Evolutionary conservation across 92 coral and sea anemone species (phyloP).

Genomic region (Epizoanthus illoricatus): DNA sequence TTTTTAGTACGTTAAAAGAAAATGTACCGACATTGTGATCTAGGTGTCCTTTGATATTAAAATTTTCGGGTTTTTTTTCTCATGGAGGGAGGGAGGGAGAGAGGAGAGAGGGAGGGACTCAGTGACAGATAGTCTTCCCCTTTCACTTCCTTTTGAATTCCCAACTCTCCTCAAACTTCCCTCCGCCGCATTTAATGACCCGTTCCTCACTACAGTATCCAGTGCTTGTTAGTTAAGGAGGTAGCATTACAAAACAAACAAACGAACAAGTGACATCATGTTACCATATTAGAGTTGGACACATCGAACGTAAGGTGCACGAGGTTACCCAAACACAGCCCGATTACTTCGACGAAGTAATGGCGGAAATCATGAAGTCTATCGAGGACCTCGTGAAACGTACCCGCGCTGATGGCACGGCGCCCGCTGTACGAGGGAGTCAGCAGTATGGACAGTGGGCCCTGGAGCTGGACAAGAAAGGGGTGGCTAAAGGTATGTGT

Average conservation of each 20-base stretch:
- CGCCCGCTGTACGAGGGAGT: conserved; percentile 56
- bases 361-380: conserved; percentile 55
- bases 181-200: no score
- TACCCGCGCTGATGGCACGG: background rate
- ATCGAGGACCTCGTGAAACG: conserved; percentile 57
- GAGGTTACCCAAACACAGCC: conserved; percentile 23
- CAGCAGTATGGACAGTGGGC: conserved; percentile 94
- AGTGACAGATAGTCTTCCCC: no score
- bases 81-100: no score
- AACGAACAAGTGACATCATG: background rate
- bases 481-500: conserved; percentile 40
- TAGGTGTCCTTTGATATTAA: no score
- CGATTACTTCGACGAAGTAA: conserved; percentile 42
- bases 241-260: no score
- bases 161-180: no score
- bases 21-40: no score
- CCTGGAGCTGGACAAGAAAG: conserved; percentile 55
- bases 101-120: no score
- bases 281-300: conserved; percentile 33
- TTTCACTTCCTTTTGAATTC: no score
- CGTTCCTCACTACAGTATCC: background rate
- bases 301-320: conserved; percentile 37
- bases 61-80: no score
- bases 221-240: background rate
- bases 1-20: no score